Base-by-base conservation (phyloP, 2,888 invertebrate species). In the Aspidiotus destructor region DNA sequence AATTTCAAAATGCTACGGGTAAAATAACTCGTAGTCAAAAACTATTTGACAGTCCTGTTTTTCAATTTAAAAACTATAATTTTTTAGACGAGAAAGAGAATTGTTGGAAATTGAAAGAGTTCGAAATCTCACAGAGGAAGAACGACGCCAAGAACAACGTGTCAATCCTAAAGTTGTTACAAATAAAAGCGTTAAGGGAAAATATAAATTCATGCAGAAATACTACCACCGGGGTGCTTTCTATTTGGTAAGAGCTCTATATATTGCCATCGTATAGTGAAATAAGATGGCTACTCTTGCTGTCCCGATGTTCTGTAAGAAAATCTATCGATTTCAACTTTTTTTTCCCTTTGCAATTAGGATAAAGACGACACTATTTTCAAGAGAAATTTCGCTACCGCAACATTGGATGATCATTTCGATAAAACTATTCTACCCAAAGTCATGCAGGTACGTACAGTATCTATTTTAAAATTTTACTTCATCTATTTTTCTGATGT, bases 191-290 rank as follows among this genome's bases (percentile, higher is more conserved):
- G 84, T 86, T 65, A 97, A 97, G 79, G 97, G 99, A 71, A 99
- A 99, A 81, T 99, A 99, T 82, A 98, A 98, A 79, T 99, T 98
- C 80, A 80, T 99, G 73, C 99, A 99, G 80, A 99, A 99, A 77
- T 99, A 99, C 78, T 99, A 95, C 78, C 99, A 99, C 82, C 87
- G 99, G 76, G 99, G 99, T 78, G 98, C 94, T 5, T 99, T 99
- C 84, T 99, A 93, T 77, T 81, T 99, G 84, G 84, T 84, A 75
- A 77, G 77, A 71, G 60, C 62, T 17, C n/a, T 28, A 10, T 62
- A 42, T 41, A 57, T 17, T 52, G 10, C 60, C 28, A 28, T 28
- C 28, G 5, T 28, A 1, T 28, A 5, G 28, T 28, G 28, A 28
- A 28, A 28, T 28, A 28, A 28, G 28, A 28, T 28, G 5, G 28